These are phyloP conservation scores for Plutomurus gul DNA, from an alignment of 1,140 invertebrate species.

Conservation along the genomic window DNA sequence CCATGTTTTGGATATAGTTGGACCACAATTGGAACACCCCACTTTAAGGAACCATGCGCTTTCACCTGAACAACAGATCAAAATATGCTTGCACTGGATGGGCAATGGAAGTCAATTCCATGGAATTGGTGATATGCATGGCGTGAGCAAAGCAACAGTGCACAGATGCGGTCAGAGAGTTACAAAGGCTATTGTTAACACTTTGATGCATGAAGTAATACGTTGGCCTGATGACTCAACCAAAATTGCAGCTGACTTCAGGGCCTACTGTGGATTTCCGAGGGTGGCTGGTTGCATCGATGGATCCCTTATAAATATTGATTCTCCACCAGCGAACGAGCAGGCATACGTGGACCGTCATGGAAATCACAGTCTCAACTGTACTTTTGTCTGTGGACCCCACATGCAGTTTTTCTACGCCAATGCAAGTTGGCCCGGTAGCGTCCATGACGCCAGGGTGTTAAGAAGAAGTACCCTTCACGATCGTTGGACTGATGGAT, in stretches of 20 bases:
- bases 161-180: slow-evolving; percentile 35
- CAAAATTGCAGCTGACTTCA: background rate
- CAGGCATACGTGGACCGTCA: background rate
- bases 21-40: background rate
- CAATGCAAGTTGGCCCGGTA: background rate
- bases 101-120: slow-evolving; percentile 46
- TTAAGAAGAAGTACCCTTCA: background rate
- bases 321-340: background rate
- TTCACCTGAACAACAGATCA: background rate
- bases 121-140: slow-evolving; percentile 50
- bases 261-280: background rate
- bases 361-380: slow-evolving; percentile 58
- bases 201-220: background rate
- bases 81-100: background rate
- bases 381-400: slow-evolving; percentile 41
- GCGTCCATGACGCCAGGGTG: background rate
- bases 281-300: background rate
- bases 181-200: background rate
- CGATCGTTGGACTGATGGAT: background rate
- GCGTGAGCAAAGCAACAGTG: slow-evolving; percentile 47
- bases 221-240: background rate
- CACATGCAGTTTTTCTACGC: slow-evolving; percentile 35
- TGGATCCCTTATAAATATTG: background rate
- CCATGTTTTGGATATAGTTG: background rate
- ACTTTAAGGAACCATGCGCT: background rate